phyloP scores from a whole-genome alignment of 2,888 invertebrate species.

The Nasonia oneida region DNA sequence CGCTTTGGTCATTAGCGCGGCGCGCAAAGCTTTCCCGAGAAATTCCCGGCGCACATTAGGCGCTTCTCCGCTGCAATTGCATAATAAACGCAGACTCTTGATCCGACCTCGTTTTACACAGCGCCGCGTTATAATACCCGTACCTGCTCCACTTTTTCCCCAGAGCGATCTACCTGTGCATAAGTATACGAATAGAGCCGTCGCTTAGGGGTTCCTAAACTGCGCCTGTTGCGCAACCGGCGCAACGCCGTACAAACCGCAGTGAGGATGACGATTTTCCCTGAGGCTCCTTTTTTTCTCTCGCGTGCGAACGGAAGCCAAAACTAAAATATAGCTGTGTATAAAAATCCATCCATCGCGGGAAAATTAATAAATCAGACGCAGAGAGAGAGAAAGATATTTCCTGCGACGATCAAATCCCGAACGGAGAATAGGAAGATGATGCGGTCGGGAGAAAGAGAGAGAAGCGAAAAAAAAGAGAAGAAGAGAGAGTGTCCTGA shows the following conservation, averaged over 20 bases:
- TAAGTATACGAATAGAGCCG: too few relatives aligned
- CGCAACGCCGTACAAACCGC: background rate
- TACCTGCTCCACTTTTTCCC: background rate
- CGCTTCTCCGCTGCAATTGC: too few relatives aligned
- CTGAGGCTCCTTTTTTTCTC: background rate
- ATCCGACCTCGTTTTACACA: too few relatives aligned
- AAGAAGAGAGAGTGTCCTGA: conserved; percentile 28
- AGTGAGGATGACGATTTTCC: background rate
- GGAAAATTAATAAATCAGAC: conserved; percentile 50
- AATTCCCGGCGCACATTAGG: background rate
- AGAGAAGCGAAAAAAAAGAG: background rate
- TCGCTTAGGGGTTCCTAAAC: background rate
- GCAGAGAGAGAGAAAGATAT: conserved; percentile 52
- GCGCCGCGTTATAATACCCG: background rate
- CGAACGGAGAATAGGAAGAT: conserved; percentile 26
- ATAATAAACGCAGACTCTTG: too few relatives aligned
- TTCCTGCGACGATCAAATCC: conserved; percentile 56
- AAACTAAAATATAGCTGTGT: background rate
- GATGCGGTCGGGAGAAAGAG: conserved; percentile 38
- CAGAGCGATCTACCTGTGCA: background rate
- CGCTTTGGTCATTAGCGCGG: background rate
- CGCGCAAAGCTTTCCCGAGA: background rate
- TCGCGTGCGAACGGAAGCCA: conserved; percentile 39
- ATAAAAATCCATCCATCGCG: background rate
- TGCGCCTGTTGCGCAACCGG: background rate